A percentile compares a stretch with the other conserved stretches of the same genome.
phyloP scores from a whole-genome alignment of 2,113 vertebrate species.

The Centropus bengalensis region DNA sequence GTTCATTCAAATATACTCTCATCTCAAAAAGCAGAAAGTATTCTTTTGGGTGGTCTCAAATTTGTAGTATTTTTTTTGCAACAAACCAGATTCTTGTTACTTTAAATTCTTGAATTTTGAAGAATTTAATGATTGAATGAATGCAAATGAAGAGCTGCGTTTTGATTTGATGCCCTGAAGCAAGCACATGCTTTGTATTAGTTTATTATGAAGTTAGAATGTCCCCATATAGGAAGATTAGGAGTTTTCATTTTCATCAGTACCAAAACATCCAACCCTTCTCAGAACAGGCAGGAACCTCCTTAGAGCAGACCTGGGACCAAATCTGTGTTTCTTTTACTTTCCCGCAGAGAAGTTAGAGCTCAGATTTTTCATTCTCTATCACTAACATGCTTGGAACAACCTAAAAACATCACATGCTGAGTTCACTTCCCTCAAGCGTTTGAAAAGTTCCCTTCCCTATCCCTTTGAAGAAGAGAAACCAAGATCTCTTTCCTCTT shows the following conservation, averaged over 20 bases:
- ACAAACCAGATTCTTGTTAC: neutral
- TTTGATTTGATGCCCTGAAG: neutral
- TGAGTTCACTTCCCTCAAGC: neutral
- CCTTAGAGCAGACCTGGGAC: neutral
- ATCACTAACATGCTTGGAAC: neutral
- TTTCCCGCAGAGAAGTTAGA: neutral
- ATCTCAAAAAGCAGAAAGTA: neutral
- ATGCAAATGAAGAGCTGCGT: neutral
- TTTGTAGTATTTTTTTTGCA: neutral
- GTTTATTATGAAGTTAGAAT: neutral
- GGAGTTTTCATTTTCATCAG: neutral
- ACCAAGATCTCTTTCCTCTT: neutral
- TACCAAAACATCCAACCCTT: neutral
- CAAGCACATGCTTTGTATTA: neutral
- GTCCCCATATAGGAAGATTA: neutral
- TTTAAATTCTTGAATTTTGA: neutral
- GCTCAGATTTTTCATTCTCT: neutral
- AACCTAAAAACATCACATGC: neutral
- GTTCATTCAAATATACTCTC: neutral
- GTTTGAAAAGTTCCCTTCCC: neutral
- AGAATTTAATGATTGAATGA: neutral
- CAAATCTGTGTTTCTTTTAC: neutral
- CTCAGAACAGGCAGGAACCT: neutral
- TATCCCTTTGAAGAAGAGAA: neutral
- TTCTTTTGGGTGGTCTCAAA: neutral